Evolutionary conservation across 2,797 vertebrate genomes (phyloP), one percentile per base, ranked within the genome.

Genomic region (Hemibagrus guttatus): DNA sequence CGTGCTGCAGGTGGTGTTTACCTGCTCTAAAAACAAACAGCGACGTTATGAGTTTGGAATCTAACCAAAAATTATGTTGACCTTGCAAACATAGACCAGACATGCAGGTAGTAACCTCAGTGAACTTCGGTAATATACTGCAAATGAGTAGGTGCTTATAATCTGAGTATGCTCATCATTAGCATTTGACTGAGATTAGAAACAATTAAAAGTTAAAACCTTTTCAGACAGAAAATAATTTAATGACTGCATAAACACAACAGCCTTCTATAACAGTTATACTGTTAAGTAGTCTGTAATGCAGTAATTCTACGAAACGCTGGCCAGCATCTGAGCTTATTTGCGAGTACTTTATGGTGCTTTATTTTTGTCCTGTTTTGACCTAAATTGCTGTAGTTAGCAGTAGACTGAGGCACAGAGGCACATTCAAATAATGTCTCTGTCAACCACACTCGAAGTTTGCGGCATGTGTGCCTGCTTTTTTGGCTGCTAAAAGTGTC

Each of bases 21-120:
- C 56, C 83, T 54, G 66, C 74, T 89, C 75, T 82, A 68, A 86
- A 89, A 85, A 82, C 81, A 89, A 90, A 88, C 84, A 64, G 69
- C 42, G 35, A 59, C 13, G 49, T 84, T 66, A 46, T 85, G 71
- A 79, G 59, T 7, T 39, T 80, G 72, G 35, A 81, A 68, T 16
- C 4, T 72, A 72, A 59, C 71, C 81, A 82, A 68, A 82, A 66
- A 52, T 54, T 23, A 8, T 82, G 46, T 82, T 82, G 46, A 82
- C 56, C 39, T 76, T 28, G 39, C 72, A 76, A 76, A 85, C 72
- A 75, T 19, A 28, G 14, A 75, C 52, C 80, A 81, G 80, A 31
- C n/a, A 23, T 66, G n/a, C 81, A 82, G 81, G 63, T 54, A 23
- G 63, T 68, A 82, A 68, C 46, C 46, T 68, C 17, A 7, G 61